Percentiles rank a stretch among this genome's conserved stretches.
Conservation (phyloP, 2,888 invertebrate species). For the Cosmorhoe ocellata region DNA sequence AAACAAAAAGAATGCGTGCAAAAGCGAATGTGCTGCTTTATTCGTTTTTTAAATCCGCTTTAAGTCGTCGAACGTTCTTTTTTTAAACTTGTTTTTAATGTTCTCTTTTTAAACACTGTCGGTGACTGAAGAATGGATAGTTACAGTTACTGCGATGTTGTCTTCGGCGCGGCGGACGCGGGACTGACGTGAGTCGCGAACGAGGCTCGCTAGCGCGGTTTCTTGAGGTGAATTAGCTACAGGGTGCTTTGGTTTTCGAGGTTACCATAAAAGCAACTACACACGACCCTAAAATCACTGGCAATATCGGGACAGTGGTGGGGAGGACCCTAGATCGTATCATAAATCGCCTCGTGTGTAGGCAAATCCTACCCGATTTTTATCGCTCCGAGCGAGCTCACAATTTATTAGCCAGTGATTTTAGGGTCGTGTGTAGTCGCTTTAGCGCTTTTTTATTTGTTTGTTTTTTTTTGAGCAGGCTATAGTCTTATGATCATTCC, state of each 20-base stretch:
- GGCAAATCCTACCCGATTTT: too few relatives aligned
- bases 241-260: conserved; percentile 9
- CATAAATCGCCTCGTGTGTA: too few relatives aligned
- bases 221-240: conserved; percentile 2
- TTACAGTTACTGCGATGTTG: conserved; percentile 19
- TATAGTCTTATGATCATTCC: too few relatives aligned
- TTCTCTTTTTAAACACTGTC: conserved; percentile 33
- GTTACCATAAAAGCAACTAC: neutral
- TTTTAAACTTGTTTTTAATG: conserved; percentile 20
- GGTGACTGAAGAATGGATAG: conserved; percentile 17
- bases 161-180: conserved; percentile 17
- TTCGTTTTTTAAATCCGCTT: conserved; percentile 21
- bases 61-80: conserved; percentile 11
- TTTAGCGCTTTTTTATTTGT: too few relatives aligned
- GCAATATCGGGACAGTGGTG: too few relatives aligned
- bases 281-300: too few relatives aligned
- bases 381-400: too few relatives aligned
- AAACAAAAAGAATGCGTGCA: conserved; percentile 16
- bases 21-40: conserved; percentile 21
- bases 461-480: too few relatives aligned
- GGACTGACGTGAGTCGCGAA: conserved; percentile 14
- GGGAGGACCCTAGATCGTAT: too few relatives aligned
- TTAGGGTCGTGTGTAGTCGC: too few relatives aligned
- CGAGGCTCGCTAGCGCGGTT: neutral
- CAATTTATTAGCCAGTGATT: too few relatives aligned